Percentiles rank a stretch among this genome's conserved stretches.
Conservation (phyloP, 2,797 vertebrate species). For the Alfaro cultratus region DNA sequence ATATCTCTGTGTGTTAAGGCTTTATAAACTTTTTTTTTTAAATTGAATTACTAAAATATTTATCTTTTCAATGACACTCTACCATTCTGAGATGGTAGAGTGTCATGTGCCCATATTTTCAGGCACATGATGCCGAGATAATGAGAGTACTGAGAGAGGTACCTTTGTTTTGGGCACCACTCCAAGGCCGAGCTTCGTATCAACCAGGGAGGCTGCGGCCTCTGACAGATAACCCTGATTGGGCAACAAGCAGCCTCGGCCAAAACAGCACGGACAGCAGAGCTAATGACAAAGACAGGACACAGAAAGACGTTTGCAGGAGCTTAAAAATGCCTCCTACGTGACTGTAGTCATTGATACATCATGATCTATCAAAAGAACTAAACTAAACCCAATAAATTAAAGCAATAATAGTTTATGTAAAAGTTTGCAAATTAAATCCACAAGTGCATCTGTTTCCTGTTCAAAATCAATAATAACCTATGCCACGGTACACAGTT, state of each 20-base stretch:
- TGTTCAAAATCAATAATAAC: background rate
- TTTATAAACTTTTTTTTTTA: background rate
- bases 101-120: background rate
- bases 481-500: background rate
- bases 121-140: background rate
- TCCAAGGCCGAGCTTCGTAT: constrained; percentile 90
- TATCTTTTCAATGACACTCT: background rate
- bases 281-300: constrained; percentile 60
- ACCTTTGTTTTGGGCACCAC: constrained; percentile 99
- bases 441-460: background rate
- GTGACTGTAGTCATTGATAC: background rate
- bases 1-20: background rate
- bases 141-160: constrained; percentile 2
- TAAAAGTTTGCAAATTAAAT: background rate
- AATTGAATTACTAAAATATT: background rate
- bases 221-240: constrained; percentile 99
- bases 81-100: background rate
- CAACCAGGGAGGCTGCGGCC: constrained; percentile 92
- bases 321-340: background rate
- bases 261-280: constrained; percentile 98
- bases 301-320: background rate
- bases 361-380: background rate
- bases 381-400: background rate
- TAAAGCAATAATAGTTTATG: background rate
- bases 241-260: constrained; percentile 93